Evolutionary conservation across 2,888 invertebrate species (phyloP).

Genomic region (Lasioglossum marginatum): DNA sequence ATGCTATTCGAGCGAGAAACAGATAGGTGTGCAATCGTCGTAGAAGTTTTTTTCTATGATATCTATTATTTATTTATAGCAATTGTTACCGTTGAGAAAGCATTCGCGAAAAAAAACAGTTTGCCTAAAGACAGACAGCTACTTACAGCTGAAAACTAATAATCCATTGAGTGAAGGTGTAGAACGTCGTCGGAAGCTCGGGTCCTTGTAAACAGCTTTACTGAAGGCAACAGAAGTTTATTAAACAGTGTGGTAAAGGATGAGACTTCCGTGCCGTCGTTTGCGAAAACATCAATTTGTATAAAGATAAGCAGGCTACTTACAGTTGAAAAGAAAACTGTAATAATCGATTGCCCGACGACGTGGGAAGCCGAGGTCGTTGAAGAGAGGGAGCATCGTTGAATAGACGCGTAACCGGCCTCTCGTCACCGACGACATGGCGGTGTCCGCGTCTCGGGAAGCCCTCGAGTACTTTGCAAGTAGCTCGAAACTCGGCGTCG

Average conservation of each 20-base stretch:
- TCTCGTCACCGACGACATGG: constrained; percentile 30
- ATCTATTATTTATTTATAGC: too few species aligned
- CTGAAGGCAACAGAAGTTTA: neutral
- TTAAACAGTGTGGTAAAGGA: neutral
- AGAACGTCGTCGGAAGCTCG: neutral
- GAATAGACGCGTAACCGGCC: constrained; percentile 25
- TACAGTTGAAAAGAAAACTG: neutral
- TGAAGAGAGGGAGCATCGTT: constrained; percentile 8
- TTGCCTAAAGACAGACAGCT: too few species aligned
- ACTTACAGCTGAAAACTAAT: too few species aligned
- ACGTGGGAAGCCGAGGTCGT: constrained; percentile 10
- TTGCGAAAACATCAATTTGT: neutral
- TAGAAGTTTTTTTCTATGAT: too few species aligned
- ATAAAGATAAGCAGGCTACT: constrained; percentile 1
- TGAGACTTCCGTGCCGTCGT: neutral
- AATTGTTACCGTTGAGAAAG: too few species aligned
- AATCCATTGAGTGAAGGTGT: neutral
- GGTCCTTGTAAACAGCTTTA: neutral
- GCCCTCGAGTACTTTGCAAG: constrained; percentile 74
- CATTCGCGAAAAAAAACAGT: too few species aligned
- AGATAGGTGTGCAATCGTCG: too few species aligned
- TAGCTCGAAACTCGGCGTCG: constrained; percentile 66
- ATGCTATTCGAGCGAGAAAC: too few species aligned
- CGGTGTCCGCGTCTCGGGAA: constrained; percentile 61
- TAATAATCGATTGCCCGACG: neutral